Conservation (phyloP, 2,113 vertebrate genomes). For the Rhinogobius similis region DNA sequence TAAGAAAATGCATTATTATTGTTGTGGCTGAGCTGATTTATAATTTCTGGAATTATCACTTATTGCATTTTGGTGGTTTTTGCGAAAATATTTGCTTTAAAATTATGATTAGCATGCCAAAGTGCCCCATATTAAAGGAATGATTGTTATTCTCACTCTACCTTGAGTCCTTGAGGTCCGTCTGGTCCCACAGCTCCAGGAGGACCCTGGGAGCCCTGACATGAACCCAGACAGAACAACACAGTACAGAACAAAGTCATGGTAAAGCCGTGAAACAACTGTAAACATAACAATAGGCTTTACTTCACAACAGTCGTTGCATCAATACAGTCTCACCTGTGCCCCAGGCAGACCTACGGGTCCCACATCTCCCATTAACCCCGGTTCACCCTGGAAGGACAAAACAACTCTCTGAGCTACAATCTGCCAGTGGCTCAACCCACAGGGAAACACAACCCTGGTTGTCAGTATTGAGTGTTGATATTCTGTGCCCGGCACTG, state of each 20-base stretch:
- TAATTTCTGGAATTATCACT: no score
- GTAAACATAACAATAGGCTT: not conserved
- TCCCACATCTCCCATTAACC: conserved; percentile 78
- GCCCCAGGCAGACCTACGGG: conserved; percentile 73
- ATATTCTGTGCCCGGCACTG: no score
- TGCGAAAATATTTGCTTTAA: no score
- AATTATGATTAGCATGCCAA: no score
- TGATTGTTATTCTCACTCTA: conserved; percentile 39
- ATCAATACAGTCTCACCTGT: conserved; percentile 64
- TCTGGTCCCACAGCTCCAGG: conserved; percentile 72
- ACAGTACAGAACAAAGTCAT: not conserved
- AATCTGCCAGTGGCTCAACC: not conserved
- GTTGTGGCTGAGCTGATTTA: no score
- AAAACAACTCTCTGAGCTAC: not conserved
- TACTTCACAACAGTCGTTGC: not conserved
- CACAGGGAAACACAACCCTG: not conserved
- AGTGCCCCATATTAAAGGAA: no score
- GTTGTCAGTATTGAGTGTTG: no score
- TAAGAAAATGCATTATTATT: no score
- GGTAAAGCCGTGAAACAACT: not conserved
- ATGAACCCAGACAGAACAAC: conserved; percentile 16
- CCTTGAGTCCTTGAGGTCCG: conserved; percentile 82
- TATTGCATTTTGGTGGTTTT: no score
- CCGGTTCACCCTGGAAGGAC: conserved; percentile 78
- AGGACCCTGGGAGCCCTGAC: conserved; percentile 71